These are phyloP conservation scores for Chesias legatella DNA, from an alignment of 2,888 invertebrate genomes.

Conservation along the genomic window DNA sequence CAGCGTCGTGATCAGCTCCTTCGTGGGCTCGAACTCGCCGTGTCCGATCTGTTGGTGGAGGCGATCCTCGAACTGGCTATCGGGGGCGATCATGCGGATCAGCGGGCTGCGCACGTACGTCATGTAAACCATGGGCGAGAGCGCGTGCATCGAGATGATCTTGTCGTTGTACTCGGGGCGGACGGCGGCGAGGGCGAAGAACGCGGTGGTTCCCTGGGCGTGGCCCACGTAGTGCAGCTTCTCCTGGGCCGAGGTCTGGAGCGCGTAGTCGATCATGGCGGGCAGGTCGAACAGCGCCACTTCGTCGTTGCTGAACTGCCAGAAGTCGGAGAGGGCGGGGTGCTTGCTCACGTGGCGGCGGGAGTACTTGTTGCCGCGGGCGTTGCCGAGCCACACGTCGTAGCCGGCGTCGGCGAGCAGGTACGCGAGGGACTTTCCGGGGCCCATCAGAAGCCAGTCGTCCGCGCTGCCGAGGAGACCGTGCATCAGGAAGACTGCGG, in stretches of 20 bases:
- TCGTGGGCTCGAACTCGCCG: slow-evolving; percentile 54
- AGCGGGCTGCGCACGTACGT: slow-evolving; percentile 61
- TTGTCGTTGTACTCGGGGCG: slow-evolving; percentile 63
- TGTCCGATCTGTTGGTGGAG: slow-evolving; percentile 47
- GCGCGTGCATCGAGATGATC: slow-evolving; percentile 60
- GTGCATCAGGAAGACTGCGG: slow-evolving; percentile 80
- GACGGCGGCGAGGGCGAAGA: slow-evolving; percentile 57
- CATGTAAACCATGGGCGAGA: slow-evolving; percentile 72
- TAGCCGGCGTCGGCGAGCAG: slow-evolving; percentile 60
- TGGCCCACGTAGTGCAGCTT: slow-evolving; percentile 66
- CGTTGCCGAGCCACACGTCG: slow-evolving; percentile 73
- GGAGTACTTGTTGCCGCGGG: slow-evolving; percentile 66
- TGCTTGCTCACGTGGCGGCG: slow-evolving; percentile 58
- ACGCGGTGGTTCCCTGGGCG: slow-evolving; percentile 56
- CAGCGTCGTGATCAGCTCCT: slow-evolving; percentile 45
- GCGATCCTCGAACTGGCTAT: slow-evolving; percentile 45
- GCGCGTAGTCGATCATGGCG: slow-evolving; percentile 65
- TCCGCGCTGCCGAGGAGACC: slow-evolving; percentile 84
- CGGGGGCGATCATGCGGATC: slow-evolving; percentile 62
- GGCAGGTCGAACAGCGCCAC: slow-evolving; percentile 67
- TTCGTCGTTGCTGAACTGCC: slow-evolving; percentile 69
- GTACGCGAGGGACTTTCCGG: slow-evolving; percentile 71
- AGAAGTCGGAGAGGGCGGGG: slow-evolving; percentile 58
- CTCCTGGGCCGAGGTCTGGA: slow-evolving; percentile 49
- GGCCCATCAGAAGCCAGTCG: slow-evolving; percentile 84